Evolutionary conservation across 2,888 invertebrate genomes (phyloP).

Genomic region (Stomorhina lunata): DNA sequence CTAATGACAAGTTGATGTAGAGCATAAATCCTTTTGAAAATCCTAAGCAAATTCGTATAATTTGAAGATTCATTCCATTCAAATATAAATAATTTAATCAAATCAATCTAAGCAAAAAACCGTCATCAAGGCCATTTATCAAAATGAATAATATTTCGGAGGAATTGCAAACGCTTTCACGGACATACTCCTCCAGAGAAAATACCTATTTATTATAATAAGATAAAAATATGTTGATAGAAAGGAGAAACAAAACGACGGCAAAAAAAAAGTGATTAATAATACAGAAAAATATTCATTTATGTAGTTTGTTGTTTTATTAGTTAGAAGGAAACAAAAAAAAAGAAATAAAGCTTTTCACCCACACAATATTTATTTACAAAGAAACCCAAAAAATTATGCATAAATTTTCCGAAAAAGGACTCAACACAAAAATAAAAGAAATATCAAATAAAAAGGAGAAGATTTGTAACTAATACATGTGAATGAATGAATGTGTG

Average conservation of each 20-base stretch:
- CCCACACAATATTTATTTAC: not conserved
- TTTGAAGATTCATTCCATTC: not conserved
- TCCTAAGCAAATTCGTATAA: not conserved
- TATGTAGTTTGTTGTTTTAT: not conserved
- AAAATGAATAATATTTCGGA: constrained; percentile 2
- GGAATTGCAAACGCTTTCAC: no score
- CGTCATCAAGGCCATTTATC: constrained; percentile 38
- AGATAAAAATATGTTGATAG: not conserved
- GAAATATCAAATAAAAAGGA: not conserved
- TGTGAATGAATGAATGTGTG: no score
- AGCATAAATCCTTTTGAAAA: no score
- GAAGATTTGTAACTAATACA: not conserved
- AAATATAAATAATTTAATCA: constrained; percentile 7
- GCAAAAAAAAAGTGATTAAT: constrained; percentile 15
- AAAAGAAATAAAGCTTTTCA: not conserved
- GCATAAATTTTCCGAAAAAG: constrained; percentile 10
- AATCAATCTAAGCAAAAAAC: constrained; percentile 28
- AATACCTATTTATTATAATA: constrained; percentile 9
- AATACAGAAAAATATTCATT: constrained; percentile 5
- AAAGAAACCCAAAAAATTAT: not conserved
- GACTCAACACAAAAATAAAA: not conserved
- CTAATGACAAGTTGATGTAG: no score
- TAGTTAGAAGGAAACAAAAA: not conserved
- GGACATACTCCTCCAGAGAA: no score
- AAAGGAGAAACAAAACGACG: not conserved